Evolutionary conservation across 2,888 invertebrate species (phyloP).

Genomic region (Cryptosula pallasiana): DNA sequence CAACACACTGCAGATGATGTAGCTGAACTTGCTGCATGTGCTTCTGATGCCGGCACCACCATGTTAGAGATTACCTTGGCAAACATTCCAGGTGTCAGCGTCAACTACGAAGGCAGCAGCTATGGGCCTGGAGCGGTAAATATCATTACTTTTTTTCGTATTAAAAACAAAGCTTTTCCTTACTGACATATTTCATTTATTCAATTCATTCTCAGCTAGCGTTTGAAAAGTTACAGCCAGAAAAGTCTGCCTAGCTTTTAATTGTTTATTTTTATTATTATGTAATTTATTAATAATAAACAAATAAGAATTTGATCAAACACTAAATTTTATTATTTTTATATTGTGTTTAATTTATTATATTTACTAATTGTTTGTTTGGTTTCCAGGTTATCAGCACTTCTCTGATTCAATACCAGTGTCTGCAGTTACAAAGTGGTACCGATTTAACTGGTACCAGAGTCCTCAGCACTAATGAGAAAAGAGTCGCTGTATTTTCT

Average conservation of each 20-base stretch:
- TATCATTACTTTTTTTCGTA: too few species aligned
- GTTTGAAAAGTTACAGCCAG: too few species aligned
- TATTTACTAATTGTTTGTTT: too few species aligned
- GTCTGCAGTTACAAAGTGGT: neutral
- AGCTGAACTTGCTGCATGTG: neutral
- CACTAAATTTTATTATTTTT: too few species aligned
- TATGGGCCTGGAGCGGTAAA: neutral
- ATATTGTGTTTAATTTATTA: too few species aligned
- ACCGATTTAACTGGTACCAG: constrained; percentile 5
- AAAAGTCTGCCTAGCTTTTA: too few species aligned
- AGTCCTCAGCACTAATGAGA: neutral
- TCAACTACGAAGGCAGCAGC: neutral
- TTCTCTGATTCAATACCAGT: neutral
- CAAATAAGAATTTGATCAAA: too few species aligned
- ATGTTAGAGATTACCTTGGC: constrained; percentile 9
- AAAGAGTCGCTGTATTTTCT: constrained; percentile 1
- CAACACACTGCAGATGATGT: constrained; percentile 21
- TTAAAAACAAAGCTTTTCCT: too few species aligned
- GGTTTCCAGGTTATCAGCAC: neutral
- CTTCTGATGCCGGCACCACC: neutral
- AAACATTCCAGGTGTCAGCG: neutral
- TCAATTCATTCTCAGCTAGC: too few species aligned
- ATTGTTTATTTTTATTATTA: too few species aligned
- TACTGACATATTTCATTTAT: too few species aligned
- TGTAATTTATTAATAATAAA: too few species aligned